These are phyloP conservation scores for Monomorium pharaonis DNA, from an alignment of 1,140 invertebrate genomes.

Conservation along the genomic window DNA sequence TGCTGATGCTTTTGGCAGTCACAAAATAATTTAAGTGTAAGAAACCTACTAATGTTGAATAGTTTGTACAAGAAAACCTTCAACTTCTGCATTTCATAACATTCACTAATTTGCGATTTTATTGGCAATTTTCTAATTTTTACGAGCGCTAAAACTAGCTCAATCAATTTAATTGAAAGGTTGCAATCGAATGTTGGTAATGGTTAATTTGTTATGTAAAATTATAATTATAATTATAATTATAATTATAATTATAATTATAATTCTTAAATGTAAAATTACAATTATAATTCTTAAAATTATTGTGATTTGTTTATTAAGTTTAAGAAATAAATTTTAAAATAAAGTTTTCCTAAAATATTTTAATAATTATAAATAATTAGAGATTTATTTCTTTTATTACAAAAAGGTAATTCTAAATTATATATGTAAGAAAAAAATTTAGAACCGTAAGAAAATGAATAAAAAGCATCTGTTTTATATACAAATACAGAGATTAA, in stretches of 20 bases:
- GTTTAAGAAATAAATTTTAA: neutral
- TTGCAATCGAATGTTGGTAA: neutral
- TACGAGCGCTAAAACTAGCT: neutral
- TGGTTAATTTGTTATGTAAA: neutral
- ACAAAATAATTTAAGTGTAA: neutral
- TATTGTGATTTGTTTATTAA: too few species aligned
- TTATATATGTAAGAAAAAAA: too few species aligned
- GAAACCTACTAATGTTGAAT: neutral
- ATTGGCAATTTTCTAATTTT: neutral
- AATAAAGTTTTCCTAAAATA: neutral
- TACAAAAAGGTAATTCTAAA: too few species aligned
- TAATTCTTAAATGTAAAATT: too few species aligned
- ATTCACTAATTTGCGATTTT: neutral
- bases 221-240: too few species aligned
- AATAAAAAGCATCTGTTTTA: too few species aligned
- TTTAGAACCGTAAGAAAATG: too few species aligned
- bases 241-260: too few species aligned
- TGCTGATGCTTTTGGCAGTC: neutral
- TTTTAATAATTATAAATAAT: neutral
- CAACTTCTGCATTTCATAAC: neutral
- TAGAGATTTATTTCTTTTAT: neutral
- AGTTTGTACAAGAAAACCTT: neutral
- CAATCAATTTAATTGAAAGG: neutral
- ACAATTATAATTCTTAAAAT: too few species aligned
- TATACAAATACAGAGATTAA: too few species aligned